Evolutionary conservation across 2,888 invertebrate species (phyloP).

Genomic region (Ferdinandea cuprea): DNA sequence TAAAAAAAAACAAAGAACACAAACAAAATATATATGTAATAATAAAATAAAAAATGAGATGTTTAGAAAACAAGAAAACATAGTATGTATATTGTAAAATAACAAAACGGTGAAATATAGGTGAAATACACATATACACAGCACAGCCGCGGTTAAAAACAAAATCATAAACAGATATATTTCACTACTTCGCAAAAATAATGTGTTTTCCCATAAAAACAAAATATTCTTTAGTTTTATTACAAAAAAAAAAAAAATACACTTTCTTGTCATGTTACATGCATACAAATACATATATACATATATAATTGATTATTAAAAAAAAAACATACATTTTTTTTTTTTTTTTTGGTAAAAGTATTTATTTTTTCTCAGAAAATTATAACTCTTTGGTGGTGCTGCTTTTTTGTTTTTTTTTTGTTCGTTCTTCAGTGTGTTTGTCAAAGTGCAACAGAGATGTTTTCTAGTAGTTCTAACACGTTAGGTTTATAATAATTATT

Average conservation of each 20-base stretch:
- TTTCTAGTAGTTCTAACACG: slow-evolving; percentile 49
- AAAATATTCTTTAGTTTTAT: not conserved
- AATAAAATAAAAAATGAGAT: slow-evolving; percentile 30
- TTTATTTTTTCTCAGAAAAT: slow-evolving; percentile 8
- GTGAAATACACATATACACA: slow-evolving; percentile 7
- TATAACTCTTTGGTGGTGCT: slow-evolving; percentile 59
- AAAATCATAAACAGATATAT: slow-evolving; percentile 15
- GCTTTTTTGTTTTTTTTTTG: too few species aligned
- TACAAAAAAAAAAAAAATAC: not conserved
- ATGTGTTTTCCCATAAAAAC: too few species aligned
- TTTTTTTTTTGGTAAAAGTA: slow-evolving; percentile 31
- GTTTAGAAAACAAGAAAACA: slow-evolving; percentile 54
- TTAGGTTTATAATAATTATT: slow-evolving; percentile 61
- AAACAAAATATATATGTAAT: slow-evolving; percentile 35
- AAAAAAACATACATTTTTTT: not conserved
- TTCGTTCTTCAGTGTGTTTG: slow-evolving; percentile 47
- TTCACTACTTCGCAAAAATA: too few species aligned
- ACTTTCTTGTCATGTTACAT: not conserved
- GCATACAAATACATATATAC: not conserved
- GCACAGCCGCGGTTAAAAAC: not conserved
- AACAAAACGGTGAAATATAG: slow-evolving; percentile 4
- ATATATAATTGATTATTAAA: not conserved
- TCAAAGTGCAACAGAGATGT: slow-evolving; percentile 48
- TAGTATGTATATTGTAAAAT: slow-evolving; percentile 40
- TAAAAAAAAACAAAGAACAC: slow-evolving; percentile 35